Evolutionary conservation across 1,140 invertebrate species (phyloP), one percentile per base, ranked within the genome.

Genomic region (Euschistus heros): DNA sequence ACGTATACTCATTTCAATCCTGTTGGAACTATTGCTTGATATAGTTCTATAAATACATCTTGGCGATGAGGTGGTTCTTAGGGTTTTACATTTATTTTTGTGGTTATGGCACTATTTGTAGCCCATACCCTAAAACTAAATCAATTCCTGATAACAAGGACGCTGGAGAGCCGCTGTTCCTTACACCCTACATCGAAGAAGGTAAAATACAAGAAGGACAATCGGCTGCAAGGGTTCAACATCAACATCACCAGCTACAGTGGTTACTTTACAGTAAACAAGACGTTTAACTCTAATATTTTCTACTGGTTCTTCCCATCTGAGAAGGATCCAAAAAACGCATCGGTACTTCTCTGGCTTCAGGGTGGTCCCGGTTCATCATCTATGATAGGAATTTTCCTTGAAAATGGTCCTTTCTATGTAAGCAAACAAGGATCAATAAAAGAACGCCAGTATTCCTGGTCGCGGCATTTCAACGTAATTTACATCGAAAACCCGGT

Each of bases 301-400:
- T 37, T 37, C 33, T 37, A 10, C 8, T 37, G 33, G 33, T 37
- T 65, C 24, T 68, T 63, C 37, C 81, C 82, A 68, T 70, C 71
- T 37, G 76, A 81, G 70, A 75, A 4, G 14, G 14, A 17, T 87
- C 79, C 71, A 84, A 89, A 70, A 76, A 68, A 77, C 74, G 75
- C 77, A 55, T 69, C 72, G 6, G 81, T 92, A 68, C 76, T 92
- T 17, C 74, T 94, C 13, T 94, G 91, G 91, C 79, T 94, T 0
- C 89, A 94, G 78, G 91, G 89, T 61, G 82, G 88, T 15, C 92
- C 91, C 0, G 91, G 91, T 0, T 82, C 84, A 7, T 82, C 86
- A 0, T 91, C 89, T 0, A 73, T 94, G 26, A 89, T 84, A 71
- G 91, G 89, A 0, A 74, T 94, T 1, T 93, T 94, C 69, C 78